Base-by-base conservation (phyloP, 2,113 vertebrate species). In the Fukomys damarensis region DNA sequence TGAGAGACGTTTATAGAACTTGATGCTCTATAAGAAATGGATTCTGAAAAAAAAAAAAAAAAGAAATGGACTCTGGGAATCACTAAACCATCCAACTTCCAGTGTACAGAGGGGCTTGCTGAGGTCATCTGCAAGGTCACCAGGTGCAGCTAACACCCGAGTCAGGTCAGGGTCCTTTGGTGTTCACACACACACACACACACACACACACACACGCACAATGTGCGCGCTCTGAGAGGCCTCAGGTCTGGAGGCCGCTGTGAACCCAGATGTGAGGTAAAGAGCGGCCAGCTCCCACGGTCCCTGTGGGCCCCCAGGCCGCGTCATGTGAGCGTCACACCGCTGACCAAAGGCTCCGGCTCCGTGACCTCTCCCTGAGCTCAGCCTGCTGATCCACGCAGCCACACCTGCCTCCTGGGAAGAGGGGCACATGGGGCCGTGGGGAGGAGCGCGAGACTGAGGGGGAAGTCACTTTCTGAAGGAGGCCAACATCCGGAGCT, bases 401-500 rank as follows among this genome's bases (percentile, higher is more conserved):
- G 24, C 38, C 30, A 61, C 20, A 7, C 65, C 54, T 14, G 32
- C 46, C 68, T 81, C 32, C 43, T 12, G 68, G 93, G 93, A 19
- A 35, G 74, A 54, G 65, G 86, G 56, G 32, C 92, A 61, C 76
- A 43, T 14, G 0, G 56, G 86, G 83, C 35, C 63, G 5, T 28
- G 61, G 30, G 58, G 46, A 89, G 59, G 61, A 22, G 65, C 12
- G 9, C 7, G n/a, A 49, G 88, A 24, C 26, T 8, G 20, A 24
- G 52, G 59, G 54, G n/a, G 24, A 58, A n/a, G 43, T n/a, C 38
- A 12, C 46, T n/a, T 43, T 26, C 26, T 5, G 46, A 28, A 80
- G 30, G 13, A 0, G 41, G 10, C 30, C 16, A 2, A 3, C 8
- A 8, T 11, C 30, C 2, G 1, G 54, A 12, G 65, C 17, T 59